phyloP scores from a whole-genome alignment of 2,113 vertebrate species.

The Benitochromis conjunctus region DNA sequence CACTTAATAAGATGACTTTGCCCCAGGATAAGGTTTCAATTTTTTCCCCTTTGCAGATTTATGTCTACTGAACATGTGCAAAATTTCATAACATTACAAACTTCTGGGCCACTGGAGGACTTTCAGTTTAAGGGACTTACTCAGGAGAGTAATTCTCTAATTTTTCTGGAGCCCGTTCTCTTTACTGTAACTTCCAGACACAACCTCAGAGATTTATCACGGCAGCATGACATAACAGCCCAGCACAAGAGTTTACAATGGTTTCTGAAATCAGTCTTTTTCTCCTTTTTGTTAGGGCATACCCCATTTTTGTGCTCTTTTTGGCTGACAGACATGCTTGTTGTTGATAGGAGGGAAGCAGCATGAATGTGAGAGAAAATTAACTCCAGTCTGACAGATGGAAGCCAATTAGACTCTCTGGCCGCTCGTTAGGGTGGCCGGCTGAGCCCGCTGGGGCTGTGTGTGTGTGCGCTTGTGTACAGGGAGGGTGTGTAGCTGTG shows the following conservation, averaged over 20 bases:
- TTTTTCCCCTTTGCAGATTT: background rate
- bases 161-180: background rate
- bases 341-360: background rate
- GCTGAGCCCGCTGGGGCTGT: background rate
- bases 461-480: background rate
- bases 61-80: background rate
- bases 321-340: background rate
- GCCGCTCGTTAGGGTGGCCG: background rate
- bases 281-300: background rate
- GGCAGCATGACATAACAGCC: background rate
- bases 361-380: slow-evolving; percentile 4
- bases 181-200: background rate
- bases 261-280: background rate
- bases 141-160: background rate
- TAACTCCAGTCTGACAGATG: slow-evolving; percentile 33
- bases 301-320: background rate
- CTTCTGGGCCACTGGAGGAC: background rate
- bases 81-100: background rate
- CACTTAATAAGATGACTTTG: background rate
- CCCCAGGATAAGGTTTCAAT: fast-evolving
- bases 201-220: background rate
- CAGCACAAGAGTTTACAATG: background rate
- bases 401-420: slow-evolving; percentile 35
- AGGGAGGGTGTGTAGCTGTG: background rate
- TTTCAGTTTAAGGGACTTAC: background rate